Evolutionary conservation across 2,888 invertebrate genomes (phyloP).

Genomic region (Limnephilus marmoratus): DNA sequence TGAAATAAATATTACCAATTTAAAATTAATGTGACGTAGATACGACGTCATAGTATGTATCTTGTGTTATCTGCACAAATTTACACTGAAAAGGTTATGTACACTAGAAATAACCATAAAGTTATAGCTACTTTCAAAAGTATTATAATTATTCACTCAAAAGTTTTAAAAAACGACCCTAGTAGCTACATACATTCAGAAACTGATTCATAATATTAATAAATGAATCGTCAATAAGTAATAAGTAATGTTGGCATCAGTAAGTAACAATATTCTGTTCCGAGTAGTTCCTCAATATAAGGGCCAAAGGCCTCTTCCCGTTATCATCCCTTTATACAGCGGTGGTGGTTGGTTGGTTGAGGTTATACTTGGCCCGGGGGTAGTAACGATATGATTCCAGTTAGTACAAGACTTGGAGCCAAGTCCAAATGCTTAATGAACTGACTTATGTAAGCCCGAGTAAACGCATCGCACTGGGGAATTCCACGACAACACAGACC

Average conservation of each 20-base stretch:
- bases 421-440: slow-evolving; percentile 62
- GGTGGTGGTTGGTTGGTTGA: background rate
- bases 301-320: background rate
- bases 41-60: too few species aligned
- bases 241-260: background rate
- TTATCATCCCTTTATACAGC: background rate
- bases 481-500: background rate
- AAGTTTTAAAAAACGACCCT: too few species aligned
- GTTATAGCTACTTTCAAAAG: too few species aligned
- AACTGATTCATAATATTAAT: background rate
- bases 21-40: too few species aligned
- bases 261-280: background rate
- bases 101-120: too few species aligned
- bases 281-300: background rate
- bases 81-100: too few species aligned
- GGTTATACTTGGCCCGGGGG: slow-evolving; percentile 15
- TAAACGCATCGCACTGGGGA: slow-evolving; percentile 32
- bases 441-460: slow-evolving; percentile 52
- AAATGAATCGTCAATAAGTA: background rate
- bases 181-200: too few species aligned
- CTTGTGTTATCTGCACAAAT: too few species aligned
- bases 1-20: too few species aligned
- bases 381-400: slow-evolving; percentile 49
- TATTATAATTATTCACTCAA: too few species aligned
- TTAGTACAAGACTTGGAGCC: slow-evolving; percentile 40